Evolutionary conservation across 2,888 invertebrate species (phyloP), one percentile per base, ranked within the genome.

Genomic region (Hypomecis punctinalis): DNA sequence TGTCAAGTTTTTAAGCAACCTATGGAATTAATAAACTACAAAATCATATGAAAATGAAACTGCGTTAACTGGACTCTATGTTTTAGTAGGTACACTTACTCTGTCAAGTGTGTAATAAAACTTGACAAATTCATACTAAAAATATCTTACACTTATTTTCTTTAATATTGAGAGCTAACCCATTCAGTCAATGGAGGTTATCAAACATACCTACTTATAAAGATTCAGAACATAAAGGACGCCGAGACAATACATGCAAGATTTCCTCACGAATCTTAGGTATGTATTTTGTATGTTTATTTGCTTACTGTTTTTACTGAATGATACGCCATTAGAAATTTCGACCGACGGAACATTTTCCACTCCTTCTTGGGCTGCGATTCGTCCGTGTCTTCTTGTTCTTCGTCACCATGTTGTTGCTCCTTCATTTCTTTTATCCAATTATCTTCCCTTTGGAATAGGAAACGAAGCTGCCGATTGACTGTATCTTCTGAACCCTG

Each of bases 401-500:
- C 51, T 11, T 47, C 76, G 35, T 81, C 23, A 23, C 1, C 79
- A 40, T 79, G 71, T 6, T 84, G 83, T 23, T 72, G 66, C 45
- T 75, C 77, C 4, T 74, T 74, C 77, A 79, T 85, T 54, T 79
- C 67, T 46, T 80, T 75, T 33, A 84, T 82, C 85, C 86, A 89
- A 42, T 84, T 76, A 9, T 69, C 59, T 75, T 92, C 93, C 3
- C 75, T 73, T 66, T 78, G 70, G 39, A 89, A 84, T 33, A 93
- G 70, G 69, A 90, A 88, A 60, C 89, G 79, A 47, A 94, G 63
- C 68, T 93, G 90, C 60, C 90, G 84, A 61, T 90, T 82, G 10
- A 93, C 73, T 45, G 91, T 90, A 69, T 93, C 93, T 81, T 94
- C 94, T 35, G 93, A 93, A 7, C 93, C 93, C 94, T 93, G 64